Base-by-base conservation (phyloP, 2,113 vertebrate genomes). In the Crypturellus undulatus region DNA sequence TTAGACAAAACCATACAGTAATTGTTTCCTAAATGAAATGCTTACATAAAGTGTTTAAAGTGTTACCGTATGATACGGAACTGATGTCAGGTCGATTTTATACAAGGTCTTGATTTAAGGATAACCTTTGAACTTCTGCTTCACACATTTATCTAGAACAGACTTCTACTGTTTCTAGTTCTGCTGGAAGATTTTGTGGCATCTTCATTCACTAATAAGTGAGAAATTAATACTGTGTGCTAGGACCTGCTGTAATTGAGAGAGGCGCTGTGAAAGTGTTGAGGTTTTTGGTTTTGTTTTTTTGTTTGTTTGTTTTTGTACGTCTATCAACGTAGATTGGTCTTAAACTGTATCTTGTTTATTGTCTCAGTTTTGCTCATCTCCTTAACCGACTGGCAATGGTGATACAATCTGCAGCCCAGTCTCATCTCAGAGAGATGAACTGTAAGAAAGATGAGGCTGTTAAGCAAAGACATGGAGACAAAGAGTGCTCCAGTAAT, bases 11-110 rank as follows among this genome's bases (percentile, higher is more conserved):
- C 84, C 77, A 89, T 92, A 84, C 80, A 78, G 92, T 95, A 94
- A 95, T 97, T 97, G 94, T 97, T 95, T 97, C 95, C 93, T 94
- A 97, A 96, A 95, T 95, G 70, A 95, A 95, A 92, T 70, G 73
- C 82, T 93, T 88, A 85, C 84, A 87, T 89, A 77, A 87, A 91
- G 62, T 59, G 65, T 88, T 95, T 85, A 84, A 97, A 95, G 63
- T 86, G 49, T 72, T 96, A 69, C 56, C 67, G 28, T 93, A 90
- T 19, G 77, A 93, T 28, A 26, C 30, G 68, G 47, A 51, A 77
- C 65, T 65, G 25, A 76, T 88, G 79, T 73, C 45, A 70, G 40
- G 5, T 36, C 68, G 54, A 77, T 95, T 94, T 70, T 49, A 54
- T 59, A 40, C 8, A 63, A 51, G 58, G 30, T n/a, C 11, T 0